Conservation (phyloP, 2,888 invertebrate genomes). For the Anthophora plumipes region DNA sequence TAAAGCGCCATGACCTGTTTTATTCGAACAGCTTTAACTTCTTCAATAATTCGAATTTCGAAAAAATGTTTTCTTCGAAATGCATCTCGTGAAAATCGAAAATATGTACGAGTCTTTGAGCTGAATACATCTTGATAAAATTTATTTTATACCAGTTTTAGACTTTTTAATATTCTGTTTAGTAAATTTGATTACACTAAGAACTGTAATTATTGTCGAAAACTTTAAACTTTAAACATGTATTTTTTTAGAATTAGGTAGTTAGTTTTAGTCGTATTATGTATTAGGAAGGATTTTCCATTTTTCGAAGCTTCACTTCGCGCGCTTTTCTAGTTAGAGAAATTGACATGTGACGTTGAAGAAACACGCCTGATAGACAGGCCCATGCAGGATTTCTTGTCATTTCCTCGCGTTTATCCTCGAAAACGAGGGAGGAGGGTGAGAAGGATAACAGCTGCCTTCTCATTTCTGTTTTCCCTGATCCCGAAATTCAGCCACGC, state of each 20-base stretch:
- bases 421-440: slow-evolving; percentile 31
- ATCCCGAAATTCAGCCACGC: slow-evolving; percentile 47
- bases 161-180: too few relatives aligned
- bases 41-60: too few relatives aligned
- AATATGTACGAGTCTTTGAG: too few relatives aligned
- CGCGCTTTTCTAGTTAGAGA: neutral
- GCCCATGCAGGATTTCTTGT: slow-evolving; percentile 29
- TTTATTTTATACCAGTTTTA: too few relatives aligned
- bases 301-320: neutral
- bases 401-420: slow-evolving; percentile 43
- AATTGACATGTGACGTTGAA: slow-evolving; percentile 1
- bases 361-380: slow-evolving; percentile 11
- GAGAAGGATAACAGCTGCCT: slow-evolving; percentile 51
- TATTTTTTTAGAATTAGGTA: neutral
- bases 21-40: too few relatives aligned
- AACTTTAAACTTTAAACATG: neutral
- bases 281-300: neutral
- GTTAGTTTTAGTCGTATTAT: neutral
- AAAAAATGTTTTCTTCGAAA: too few relatives aligned
- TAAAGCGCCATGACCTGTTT: too few relatives aligned
- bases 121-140: too few relatives aligned
- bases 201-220: too few relatives aligned
- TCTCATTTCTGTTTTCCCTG: slow-evolving; percentile 37
- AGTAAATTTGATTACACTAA: too few relatives aligned
- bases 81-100: too few relatives aligned